Base-by-base conservation (phyloP, 2,113 vertebrate genomes). In the Lichenostomus cassidix region DNA sequence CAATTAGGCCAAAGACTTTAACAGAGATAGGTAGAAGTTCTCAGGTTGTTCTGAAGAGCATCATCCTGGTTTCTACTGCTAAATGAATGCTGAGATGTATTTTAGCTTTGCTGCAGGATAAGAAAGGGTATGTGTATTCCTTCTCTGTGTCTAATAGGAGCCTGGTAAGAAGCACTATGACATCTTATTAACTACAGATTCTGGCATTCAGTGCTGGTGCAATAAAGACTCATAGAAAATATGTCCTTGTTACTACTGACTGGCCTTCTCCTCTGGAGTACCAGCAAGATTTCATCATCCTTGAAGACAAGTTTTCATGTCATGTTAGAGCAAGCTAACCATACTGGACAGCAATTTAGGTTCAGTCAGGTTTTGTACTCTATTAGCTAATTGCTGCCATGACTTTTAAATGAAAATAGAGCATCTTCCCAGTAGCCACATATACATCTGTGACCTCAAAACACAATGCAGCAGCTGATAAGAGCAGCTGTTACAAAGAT, bases 261-360 rank as follows among this genome's bases (percentile, higher is more conserved):
- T 91, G 79, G 81, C 53, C 46, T 86, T 76, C 78, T 96, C 95
- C 41, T 89, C 78, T 78, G 68, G 75, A 76, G 37, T 28, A 92
- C 75, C 64, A 96, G 87, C 49, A 92, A 67, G 91, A 86, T 79
- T 88, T 46, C 52, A 27, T 42, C 44, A 83, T 7, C 50, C 37
- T 42, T 60, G 37, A 84, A 52, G 39, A 67, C 17, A 68, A 46
- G 37, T 80, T 78, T 81, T 84, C 35, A 11, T 46, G 15, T 60
- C 78, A 42, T 5, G n/a, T 12, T 49, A 60, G 44, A 95, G 47
- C 29, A 83, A 83, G 47, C 31, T 92, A 81, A 88, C 29, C 56
- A 42, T 11, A 90, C n/a, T 37, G 65, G 59, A 88, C 59, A 96
- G 70, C 75, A 92, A 90, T 49, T 28, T 42, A 90, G 58, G 24